phyloP scores from a whole-genome alignment of 2,113 vertebrate genomes.

The Macaca mulatta region DNA sequence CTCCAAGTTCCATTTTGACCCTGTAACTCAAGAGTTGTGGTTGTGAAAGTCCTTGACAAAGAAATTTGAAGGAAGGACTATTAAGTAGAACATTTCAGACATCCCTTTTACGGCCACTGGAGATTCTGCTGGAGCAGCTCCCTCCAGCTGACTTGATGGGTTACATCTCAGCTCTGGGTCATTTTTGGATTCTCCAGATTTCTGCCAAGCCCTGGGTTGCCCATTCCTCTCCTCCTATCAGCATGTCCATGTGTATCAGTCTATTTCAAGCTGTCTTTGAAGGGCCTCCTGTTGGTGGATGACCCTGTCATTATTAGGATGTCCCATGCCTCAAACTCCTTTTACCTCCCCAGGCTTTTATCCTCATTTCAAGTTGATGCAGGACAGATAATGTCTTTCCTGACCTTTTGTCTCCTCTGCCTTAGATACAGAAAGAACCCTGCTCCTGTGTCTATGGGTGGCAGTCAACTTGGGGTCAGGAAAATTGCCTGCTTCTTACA shows the following conservation, averaged over 20 bases:
- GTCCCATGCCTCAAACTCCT: background rate
- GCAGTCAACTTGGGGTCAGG: background rate
- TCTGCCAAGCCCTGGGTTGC: background rate
- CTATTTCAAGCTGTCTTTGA: background rate
- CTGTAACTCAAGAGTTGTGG: background rate
- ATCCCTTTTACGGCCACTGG: background rate
- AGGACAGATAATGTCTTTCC: background rate
- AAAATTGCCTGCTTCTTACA: background rate
- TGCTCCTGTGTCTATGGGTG: background rate
- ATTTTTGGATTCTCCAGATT: background rate
- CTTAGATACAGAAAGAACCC: background rate
- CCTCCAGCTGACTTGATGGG: background rate
- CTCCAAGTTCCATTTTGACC: background rate
- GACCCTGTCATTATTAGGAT: background rate
- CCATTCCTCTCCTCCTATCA: background rate
- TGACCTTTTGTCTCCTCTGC: background rate
- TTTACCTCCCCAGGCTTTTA: background rate
- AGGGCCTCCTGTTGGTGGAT: background rate
- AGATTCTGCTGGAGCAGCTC: background rate
- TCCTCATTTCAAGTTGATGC: background rate
- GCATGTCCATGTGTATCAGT: background rate
- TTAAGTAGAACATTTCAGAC: background rate
- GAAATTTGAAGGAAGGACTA: background rate
- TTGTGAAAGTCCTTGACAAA: background rate
- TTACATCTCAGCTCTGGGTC: background rate